Percentiles rank a stretch among this genome's conserved stretches.
phyloP scores from a whole-genome alignment of 1,140 invertebrate species.

The Bombus turneri region DNA sequence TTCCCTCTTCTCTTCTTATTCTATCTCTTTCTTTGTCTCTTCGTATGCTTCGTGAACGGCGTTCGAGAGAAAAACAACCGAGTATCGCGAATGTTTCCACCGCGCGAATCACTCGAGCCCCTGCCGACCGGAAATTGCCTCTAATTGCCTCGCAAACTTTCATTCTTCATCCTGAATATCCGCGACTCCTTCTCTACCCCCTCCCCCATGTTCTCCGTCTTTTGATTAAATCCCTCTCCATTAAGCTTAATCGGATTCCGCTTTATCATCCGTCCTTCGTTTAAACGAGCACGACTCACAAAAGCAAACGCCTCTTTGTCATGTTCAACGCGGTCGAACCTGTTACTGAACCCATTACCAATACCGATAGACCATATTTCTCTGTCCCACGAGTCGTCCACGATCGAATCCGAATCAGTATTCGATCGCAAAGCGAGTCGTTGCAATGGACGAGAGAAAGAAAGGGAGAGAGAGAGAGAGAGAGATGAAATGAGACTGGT shows the following conservation, averaged over 20 bases:
- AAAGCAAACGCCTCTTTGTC: slow-evolving; percentile 9
- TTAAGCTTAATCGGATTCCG: slow-evolving; percentile 19
- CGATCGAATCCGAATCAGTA: neutral
- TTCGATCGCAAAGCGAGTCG: neutral
- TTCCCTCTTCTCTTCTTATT: too few relatives aligned
- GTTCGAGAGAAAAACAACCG: slow-evolving; percentile 10
- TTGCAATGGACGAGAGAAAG: neutral
- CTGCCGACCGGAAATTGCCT: slow-evolving; percentile 38
- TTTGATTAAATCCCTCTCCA: slow-evolving; percentile 34
- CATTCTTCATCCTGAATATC: slow-evolving; percentile 20
- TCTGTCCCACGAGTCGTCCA: neutral
- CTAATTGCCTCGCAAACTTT: slow-evolving; percentile 39
- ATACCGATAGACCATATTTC: neutral
- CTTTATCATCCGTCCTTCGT: slow-evolving; percentile 15
- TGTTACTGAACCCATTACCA: neutral
- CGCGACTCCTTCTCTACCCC: neutral
- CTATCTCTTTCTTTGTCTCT: neutral
- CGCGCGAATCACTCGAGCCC: slow-evolving; percentile 23
- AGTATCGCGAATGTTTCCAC: slow-evolving; percentile 20
- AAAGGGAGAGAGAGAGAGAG: too few relatives aligned
- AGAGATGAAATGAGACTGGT: neutral
- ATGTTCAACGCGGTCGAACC: neutral
- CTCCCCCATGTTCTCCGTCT: neutral
- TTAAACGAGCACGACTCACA: neutral
- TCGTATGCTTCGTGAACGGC: too few relatives aligned